These are phyloP conservation scores for Rhabdornis inornatus DNA, from an alignment of 2,113 vertebrate species.

Conservation along the genomic window DNA sequence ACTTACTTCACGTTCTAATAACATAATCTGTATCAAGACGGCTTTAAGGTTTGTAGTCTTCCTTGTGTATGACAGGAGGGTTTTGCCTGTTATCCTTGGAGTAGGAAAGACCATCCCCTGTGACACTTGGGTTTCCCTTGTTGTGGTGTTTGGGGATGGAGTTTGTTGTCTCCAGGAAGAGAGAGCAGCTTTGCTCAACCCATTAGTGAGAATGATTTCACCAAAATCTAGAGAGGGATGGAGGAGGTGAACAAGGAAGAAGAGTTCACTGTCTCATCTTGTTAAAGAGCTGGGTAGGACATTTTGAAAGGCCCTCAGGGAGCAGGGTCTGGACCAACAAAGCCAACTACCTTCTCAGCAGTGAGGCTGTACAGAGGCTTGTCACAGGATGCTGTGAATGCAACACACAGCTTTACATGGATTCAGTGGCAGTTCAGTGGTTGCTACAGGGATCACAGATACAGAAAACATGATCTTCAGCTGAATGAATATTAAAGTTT, in stretches of 20 bases:
- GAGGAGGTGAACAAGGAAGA: background rate
- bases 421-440: background rate
- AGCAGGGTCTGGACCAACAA: background rate
- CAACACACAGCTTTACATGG: background rate
- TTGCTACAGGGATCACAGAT: background rate
- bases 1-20: background rate
- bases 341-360: background rate
- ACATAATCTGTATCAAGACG: background rate
- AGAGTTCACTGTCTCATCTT: background rate
- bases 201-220: background rate
- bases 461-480: background rate
- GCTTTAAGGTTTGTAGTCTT: background rate
- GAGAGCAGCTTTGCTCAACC: background rate
- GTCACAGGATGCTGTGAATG: background rate
- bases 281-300: background rate
- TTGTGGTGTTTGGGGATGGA: background rate
- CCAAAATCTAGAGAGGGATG: background rate
- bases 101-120: background rate
- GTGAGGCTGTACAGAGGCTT: background rate
- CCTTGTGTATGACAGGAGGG: background rate
- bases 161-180: background rate
- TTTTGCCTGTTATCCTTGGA: background rate
- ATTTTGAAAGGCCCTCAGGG: background rate
- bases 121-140: background rate
- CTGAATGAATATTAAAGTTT: background rate